Conservation (phyloP, 2,888 invertebrate genomes). For the Macaria liturata region DNA sequence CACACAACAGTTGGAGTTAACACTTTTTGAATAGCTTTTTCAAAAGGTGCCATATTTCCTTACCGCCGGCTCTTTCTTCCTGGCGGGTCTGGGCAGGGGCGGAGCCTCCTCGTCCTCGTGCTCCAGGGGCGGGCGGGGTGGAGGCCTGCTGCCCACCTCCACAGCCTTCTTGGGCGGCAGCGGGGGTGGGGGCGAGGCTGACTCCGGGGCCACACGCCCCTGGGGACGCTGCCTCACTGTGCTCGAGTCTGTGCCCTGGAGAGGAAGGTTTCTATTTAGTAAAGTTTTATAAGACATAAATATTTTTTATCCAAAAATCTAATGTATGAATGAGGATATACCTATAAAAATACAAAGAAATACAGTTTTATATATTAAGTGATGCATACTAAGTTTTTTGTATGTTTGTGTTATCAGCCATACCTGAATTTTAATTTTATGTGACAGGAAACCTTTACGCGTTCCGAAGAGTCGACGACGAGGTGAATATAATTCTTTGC, state of each 20-base stretch:
- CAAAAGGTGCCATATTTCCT: conserved; percentile 12
- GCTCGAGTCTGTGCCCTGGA: conserved; percentile 58
- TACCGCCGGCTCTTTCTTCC: conserved; percentile 68
- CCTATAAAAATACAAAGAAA: no score
- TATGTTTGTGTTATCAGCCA: not conserved
- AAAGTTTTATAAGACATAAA: no score
- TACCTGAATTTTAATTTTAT: not conserved
- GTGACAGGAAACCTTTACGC: not conserved
- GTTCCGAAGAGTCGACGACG: not conserved
- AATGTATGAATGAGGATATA: no score
- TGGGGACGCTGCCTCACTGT: conserved; percentile 57
- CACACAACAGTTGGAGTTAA: no score
- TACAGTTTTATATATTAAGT: no score
- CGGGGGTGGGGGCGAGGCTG: conserved; percentile 86
- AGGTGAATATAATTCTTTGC: no score
- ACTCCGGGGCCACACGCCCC: conserved; percentile 47
- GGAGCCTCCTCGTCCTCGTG: conserved; percentile 62
- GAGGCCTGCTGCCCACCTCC: conserved; percentile 70
- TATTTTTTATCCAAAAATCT: no score
- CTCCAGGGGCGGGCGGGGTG: conserved; percentile 86
- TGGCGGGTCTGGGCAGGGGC: conserved; percentile 65
- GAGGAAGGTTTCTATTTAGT: not conserved
- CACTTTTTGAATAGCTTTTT: no score
- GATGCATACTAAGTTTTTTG: no score
- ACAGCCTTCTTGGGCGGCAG: conserved; percentile 81